A percentile compares a stretch with the other conserved stretches of the same genome.
These are phyloP conservation scores for Buceros bicornis DNA, from an alignment of 2,797 vertebrate species.

Conservation along the genomic window DNA sequence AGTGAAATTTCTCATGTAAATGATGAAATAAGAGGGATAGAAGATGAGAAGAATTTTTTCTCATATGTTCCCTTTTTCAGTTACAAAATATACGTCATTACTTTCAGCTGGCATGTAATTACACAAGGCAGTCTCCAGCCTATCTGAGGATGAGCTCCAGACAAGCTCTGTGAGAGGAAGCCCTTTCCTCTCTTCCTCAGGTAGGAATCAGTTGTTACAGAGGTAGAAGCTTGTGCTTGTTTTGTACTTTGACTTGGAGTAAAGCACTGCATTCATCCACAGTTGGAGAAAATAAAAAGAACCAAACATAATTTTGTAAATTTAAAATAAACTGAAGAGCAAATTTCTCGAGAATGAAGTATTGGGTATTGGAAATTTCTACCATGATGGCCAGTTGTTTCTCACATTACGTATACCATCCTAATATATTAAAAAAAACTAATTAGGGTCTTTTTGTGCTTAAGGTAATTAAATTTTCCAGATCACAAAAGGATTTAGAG, in stretches of 20 bases:
- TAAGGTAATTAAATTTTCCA: neutral
- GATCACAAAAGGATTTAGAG: neutral
- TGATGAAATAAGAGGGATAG: neutral
- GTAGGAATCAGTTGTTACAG: neutral
- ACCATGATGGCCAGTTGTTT: neutral
- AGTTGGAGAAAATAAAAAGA: neutral
- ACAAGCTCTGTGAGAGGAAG: neutral
- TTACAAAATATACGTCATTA: neutral
- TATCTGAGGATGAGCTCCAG: neutral
- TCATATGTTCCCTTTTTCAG: neutral
- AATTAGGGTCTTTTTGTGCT: neutral
- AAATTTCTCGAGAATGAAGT: neutral
- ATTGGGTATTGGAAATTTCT: neutral
- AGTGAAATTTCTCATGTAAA: neutral
- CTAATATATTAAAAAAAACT: neutral
- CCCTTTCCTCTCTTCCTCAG: neutral
- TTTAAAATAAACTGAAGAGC: neutral
- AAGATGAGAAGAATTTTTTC: neutral
- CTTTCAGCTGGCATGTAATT: neutral
- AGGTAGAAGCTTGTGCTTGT: neutral
- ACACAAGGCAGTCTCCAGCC: neutral
- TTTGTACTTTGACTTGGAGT: conserved; percentile 12
- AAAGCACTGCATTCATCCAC: neutral
- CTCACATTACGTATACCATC: neutral
- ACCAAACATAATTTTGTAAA: neutral